Conservation (phyloP, 1,140 invertebrate species). For the Drosophila nigrodunni region DNA sequence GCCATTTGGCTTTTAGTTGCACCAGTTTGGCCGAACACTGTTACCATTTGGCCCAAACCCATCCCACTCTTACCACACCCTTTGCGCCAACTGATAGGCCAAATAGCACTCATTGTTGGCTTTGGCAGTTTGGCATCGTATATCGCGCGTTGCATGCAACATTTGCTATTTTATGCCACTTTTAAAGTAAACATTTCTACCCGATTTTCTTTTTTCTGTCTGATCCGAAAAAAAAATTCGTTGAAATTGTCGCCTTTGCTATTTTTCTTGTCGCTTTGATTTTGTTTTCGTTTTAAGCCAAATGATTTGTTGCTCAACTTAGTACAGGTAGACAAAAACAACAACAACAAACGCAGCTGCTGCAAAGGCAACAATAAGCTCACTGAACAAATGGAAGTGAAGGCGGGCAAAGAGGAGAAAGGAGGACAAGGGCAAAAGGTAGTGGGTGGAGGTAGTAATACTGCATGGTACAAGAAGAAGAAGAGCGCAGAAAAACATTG, state of each 20-base stretch:
- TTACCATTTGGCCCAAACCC: background rate
- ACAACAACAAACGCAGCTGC: constrained; percentile 73
- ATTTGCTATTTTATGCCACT: constrained; percentile 62
- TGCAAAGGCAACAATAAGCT: constrained; percentile 72
- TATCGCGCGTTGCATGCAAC: constrained; percentile 4
- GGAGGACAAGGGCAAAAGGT: background rate
- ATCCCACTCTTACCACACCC: background rate
- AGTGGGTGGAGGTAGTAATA: background rate
- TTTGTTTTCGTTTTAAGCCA: constrained; percentile 78
- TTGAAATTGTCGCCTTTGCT: constrained; percentile 60
- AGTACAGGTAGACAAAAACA: constrained; percentile 60
- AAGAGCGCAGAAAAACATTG: constrained; percentile 44
- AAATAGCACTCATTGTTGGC: constrained; percentile 58
- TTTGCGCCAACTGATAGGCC: background rate
- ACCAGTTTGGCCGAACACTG: constrained; percentile 63
- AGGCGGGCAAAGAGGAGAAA: background rate
- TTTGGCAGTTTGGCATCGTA: constrained; percentile 52
- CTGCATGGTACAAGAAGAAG: constrained; percentile 1
- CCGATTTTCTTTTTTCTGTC: constrained; percentile 19
- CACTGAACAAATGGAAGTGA: background rate
- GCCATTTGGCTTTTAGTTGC: constrained; percentile 70
- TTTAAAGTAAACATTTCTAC: constrained; percentile 26
- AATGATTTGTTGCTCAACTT: constrained; percentile 82
- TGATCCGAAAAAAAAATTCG: constrained; percentile 25
- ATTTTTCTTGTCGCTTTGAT: constrained; percentile 68